Base-by-base conservation (phyloP, 2,888 invertebrate genomes). In the Callyntrura guangdongensis region DNA sequence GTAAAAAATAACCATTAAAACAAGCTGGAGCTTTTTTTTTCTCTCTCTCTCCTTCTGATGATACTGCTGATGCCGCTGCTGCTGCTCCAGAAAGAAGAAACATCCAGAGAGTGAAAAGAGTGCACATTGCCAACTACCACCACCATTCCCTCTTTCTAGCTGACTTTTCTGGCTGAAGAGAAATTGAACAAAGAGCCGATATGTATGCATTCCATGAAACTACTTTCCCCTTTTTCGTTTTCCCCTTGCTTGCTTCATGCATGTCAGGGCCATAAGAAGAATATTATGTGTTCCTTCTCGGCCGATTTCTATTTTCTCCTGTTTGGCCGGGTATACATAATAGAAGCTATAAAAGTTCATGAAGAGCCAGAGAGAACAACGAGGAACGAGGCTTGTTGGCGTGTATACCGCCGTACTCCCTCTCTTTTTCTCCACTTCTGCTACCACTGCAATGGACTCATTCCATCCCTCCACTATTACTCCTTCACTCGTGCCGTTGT, bases 151-250 rank as follows among this genome's bases (percentile, higher is more conserved):
- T 17, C 36, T 36, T 36, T 36, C 36, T 2, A 36, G 36, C 36
- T 36, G 36, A 36, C 36, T 36, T 36, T 22, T 20, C 17, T n/a
- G 49, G 22, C 56, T 56, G 59, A 27, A 59, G n/a, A 59, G 36
- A 81, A 81, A 36, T 36, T 64, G 64, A 64, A 64, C 64, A 64
- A 64, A 81, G 59, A 56, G 56, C 59, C 81, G 59, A 81, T 81
- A 59, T 81, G 81, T 81, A 81, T 81, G 81, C 81, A 81, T 81
- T 81, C 81, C 81, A 81, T 81, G 81, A 81, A 81, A 81, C 81
- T 81, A 81, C 81, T 81, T 81, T 81, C 81, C 81, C 81, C 59
- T 27, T 56, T 47, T 56, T 36, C 36, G 36, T 36, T 36, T 36
- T 20, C 47, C 47, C 56, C 79, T 27, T 79, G 49, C 67, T 36